phyloP scores from a whole-genome alignment of 2,113 vertebrate species.

The Ailurus styani region DNA sequence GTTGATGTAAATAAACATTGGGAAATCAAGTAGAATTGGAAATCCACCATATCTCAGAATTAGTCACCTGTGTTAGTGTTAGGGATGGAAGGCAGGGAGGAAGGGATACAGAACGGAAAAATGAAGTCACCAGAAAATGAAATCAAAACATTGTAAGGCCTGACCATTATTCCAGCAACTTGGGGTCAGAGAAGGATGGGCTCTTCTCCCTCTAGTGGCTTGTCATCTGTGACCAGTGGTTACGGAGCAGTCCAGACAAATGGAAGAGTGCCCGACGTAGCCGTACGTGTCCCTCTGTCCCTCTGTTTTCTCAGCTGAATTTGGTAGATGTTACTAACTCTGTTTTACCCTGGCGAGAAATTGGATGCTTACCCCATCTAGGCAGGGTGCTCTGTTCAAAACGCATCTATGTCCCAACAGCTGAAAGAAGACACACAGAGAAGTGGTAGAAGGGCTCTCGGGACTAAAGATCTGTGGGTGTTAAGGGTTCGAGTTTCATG shows the following conservation, averaged over 20 bases:
- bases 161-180: neutral
- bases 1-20: neutral
- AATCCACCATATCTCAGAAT: neutral
- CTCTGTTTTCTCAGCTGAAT: neutral
- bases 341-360: neutral
- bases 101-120: neutral
- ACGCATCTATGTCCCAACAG: neutral
- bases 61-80: neutral
- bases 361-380: neutral
- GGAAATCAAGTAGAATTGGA: neutral
- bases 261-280: neutral
- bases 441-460: neutral
- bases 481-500: neutral
- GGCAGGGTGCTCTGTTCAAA: neutral
- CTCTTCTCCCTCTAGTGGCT: neutral
- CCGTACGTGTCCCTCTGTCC: neutral
- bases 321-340: slow-evolving; percentile 2
- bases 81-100: neutral
- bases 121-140: neutral
- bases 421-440: neutral
- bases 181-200: neutral
- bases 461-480: neutral
- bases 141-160: neutral
- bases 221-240: neutral
- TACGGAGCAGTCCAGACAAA: neutral